phyloP scores from a whole-genome alignment of 1,140 invertebrate species.

The Magallana ariakensis region DNA sequence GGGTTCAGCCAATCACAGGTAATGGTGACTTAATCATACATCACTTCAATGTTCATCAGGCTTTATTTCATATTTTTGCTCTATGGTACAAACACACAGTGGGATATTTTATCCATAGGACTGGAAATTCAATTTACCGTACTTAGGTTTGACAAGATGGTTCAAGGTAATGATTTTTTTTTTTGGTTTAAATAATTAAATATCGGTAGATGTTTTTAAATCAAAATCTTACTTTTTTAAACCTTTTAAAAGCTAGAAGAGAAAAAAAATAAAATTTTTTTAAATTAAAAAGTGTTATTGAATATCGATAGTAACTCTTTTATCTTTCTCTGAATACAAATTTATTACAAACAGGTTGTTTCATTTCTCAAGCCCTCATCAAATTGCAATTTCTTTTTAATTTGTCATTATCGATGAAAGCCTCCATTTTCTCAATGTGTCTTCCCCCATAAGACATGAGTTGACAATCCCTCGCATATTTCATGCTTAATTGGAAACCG shows the following conservation, averaged over 20 bases:
- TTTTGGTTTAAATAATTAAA: neutral
- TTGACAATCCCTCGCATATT: conserved; percentile 5
- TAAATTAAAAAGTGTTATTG: no score
- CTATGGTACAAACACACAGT: neutral
- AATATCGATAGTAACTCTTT: neutral
- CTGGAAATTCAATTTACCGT: neutral
- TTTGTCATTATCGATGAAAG: neutral
- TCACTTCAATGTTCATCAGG: conserved; percentile 12
- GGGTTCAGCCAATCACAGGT: conserved; percentile 34
- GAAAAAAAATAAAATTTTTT: neutral
- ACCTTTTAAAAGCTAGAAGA: neutral
- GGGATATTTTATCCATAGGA: neutral
- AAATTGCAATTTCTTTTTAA: neutral
- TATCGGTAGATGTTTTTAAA: no score
- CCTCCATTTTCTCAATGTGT: neutral
- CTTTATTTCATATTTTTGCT: conserved; percentile 19
- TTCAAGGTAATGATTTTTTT: no score
- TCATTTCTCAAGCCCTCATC: neutral
- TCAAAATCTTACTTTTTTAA: conserved; percentile 18
- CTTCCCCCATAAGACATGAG: conserved; percentile 2
- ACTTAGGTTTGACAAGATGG: neutral
- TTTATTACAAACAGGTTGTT: neutral
- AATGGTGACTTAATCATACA: conserved; percentile 25
- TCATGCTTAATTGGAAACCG: conserved; percentile 6
- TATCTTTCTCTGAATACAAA: neutral